These are phyloP conservation scores for Tenthredo livida DNA, from an alignment of 2,888 invertebrate genomes.

Conservation along the genomic window DNA sequence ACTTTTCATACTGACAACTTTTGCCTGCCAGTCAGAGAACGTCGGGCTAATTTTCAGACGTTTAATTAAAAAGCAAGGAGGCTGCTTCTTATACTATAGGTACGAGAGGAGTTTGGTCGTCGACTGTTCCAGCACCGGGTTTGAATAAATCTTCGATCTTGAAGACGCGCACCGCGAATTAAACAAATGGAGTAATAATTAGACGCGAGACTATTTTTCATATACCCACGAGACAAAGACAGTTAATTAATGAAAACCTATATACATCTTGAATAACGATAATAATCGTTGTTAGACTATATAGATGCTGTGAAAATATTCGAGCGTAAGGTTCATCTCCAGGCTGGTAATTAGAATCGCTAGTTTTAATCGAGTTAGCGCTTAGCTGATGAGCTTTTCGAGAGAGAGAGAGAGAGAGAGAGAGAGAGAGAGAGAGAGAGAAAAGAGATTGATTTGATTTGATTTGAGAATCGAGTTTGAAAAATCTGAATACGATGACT, in stretches of 20 bases:
- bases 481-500: too few relatives aligned
- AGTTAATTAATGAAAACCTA: slow-evolving; percentile 15
- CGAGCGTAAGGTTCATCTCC: not conserved
- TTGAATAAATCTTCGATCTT: not conserved
- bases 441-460: slow-evolving; percentile 19
- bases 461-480: too few relatives aligned
- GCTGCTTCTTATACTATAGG: too few relatives aligned
- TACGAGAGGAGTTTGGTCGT: not conserved
- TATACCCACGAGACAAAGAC: not conserved
- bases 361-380: slow-evolving; percentile 16
- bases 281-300: not conserved
- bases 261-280: not conserved
- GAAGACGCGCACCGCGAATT: too few relatives aligned
- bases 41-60: not conserved
- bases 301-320: not conserved
- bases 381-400: slow-evolving; percentile 21
- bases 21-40: not conserved
- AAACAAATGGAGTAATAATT: not conserved
- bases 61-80: slow-evolving; percentile 6
- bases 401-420: too few relatives aligned
- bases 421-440: too few relatives aligned
- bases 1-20: not conserved
- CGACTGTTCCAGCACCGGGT: not conserved
- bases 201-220: not conserved
- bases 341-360: slow-evolving; percentile 22